These are phyloP conservation scores for Orchesella cincta DNA, from an alignment of 1,140 invertebrate species.

Conservation along the genomic window DNA sequence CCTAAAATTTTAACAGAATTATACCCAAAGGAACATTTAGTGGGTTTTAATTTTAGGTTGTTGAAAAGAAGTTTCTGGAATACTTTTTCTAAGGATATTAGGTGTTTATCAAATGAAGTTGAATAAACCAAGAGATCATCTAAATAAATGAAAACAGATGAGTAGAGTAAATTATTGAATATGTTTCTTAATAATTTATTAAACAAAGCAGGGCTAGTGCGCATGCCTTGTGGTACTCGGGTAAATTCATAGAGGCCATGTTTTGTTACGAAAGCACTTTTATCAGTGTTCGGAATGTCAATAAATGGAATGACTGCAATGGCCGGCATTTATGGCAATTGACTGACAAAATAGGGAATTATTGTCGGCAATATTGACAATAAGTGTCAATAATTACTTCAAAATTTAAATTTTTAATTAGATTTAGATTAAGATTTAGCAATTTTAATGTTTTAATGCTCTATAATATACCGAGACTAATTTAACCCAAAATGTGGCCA, in stretches of 20 bases:
- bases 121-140: slow-evolving; percentile 41
- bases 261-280: slow-evolving; percentile 53
- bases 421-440: too few species aligned
- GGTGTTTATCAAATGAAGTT: slow-evolving; percentile 19
- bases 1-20: slow-evolving; percentile 57
- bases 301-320: too few species aligned
- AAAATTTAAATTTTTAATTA: too few species aligned
- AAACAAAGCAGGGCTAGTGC: slow-evolving; percentile 52
- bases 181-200: slow-evolving; percentile 48
- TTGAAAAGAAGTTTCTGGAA: slow-evolving; percentile 4
- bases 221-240: slow-evolving; percentile 51
- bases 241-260: slow-evolving; percentile 50
- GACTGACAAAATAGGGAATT: too few species aligned
- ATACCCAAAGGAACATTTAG: slow-evolving; percentile 58
- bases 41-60: slow-evolving; percentile 50
- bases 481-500: too few species aligned
- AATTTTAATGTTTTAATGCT: too few species aligned
- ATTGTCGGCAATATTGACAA: too few species aligned
- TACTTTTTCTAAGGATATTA: slow-evolving; percentile 2
- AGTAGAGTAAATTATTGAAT: slow-evolving; percentile 29
- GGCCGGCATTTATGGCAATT: too few species aligned
- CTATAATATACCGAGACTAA: too few species aligned
- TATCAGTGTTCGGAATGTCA: not conserved
- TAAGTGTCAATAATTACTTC: too few species aligned
- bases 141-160: slow-evolving; percentile 4